Evolutionary conservation across 2,113 vertebrate species (phyloP), one percentile per base, ranked within the genome.

Genomic region (Spilogale gracilis): DNA sequence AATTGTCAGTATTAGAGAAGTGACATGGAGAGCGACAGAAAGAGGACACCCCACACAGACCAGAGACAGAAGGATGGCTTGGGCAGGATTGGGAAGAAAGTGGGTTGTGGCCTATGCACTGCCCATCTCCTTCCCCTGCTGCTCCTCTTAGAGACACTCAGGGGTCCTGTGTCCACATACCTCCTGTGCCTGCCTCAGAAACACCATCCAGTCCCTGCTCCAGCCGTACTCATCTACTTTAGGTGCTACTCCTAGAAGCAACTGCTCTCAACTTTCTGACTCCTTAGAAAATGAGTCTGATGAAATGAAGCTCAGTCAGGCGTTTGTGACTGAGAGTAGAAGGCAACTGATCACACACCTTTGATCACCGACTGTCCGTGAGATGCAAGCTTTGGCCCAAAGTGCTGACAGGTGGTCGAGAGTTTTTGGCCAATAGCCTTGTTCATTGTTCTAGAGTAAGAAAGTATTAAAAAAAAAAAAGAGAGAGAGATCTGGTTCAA

Each of bases 71-170:
- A 71, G 8, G 23, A 52, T 11, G 0, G 0, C 52, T 9, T 21
- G 21, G 6, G 7, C 11, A 23, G 21, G 69, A 43, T 7, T 11
- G 17, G 23, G 12, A 61, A 91, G 25, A 58, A 12, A 60, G n/a
- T 38, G 12, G 43, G 9, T 0, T 91, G 25, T 61, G 74, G 9
- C 76, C 69, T 12, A 43, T 12, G 1, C 1, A 6, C 45, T 27
- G 30, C 2, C 5, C 0, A 13, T 25, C 16, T 69, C n/a, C 3
- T 27, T 85, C 4, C 18, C 4, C 18, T 38, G 2, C 5, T 1
- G 0, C 13, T 10, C 14, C 11, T 73, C 67, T 23, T 20, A 9
- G n/a, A 82, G 89, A 43, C 63, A 23, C 56, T 20, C 13, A 8
- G 18, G 25, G 20, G 10, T 76, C 79, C 27, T 82, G 21, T 2